Evolutionary conservation across 2,113 vertebrate genomes (phyloP).

Genomic region (Boleophthalmus pectinirostris): DNA sequence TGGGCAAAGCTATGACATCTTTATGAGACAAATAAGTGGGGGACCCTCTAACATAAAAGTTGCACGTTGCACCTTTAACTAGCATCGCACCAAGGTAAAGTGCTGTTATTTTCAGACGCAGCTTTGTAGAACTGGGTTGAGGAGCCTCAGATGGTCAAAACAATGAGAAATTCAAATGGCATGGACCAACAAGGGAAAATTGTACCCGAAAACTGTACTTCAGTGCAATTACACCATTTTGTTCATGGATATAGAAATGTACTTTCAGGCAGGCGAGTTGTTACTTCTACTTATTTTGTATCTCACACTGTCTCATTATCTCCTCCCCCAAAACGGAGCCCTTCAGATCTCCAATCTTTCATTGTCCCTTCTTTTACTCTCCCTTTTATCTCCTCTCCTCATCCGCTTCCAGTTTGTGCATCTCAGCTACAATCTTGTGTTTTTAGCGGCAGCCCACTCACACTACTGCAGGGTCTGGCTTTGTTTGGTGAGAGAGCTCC

Average conservation of each 20-base stretch:
- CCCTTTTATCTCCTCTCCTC: conserved; percentile 38
- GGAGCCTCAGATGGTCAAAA: not conserved
- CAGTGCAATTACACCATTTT: conserved; percentile 18
- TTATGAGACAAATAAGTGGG: no score
- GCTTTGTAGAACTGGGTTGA: not conserved
- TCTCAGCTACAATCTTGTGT: conserved; percentile 44
- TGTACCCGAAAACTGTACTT: not conserved
- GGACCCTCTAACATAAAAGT: no score
- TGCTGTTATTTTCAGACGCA: not conserved
- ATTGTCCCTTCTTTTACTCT: conserved; percentile 18
- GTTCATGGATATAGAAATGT: conserved; percentile 23
- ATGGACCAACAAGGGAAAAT: not conserved
- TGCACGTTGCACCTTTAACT: no score
- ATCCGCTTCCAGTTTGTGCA: conserved; percentile 37
- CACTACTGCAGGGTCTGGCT: conserved; percentile 56
- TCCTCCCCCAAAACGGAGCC: conserved; percentile 35
- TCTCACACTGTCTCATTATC: conserved; percentile 51
- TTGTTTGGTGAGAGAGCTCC: conserved; percentile 60
- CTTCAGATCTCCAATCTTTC: conserved; percentile 45
- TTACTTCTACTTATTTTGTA: conserved; percentile 33
- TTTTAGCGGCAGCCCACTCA: conserved; percentile 57
- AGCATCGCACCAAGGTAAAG: not conserved
- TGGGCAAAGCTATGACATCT: no score
- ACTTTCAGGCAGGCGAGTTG: conserved; percentile 25
- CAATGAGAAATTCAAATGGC: not conserved